Base-by-base conservation (phyloP, 2,888 invertebrate genomes). In the Stegana nigrithorax region DNA sequence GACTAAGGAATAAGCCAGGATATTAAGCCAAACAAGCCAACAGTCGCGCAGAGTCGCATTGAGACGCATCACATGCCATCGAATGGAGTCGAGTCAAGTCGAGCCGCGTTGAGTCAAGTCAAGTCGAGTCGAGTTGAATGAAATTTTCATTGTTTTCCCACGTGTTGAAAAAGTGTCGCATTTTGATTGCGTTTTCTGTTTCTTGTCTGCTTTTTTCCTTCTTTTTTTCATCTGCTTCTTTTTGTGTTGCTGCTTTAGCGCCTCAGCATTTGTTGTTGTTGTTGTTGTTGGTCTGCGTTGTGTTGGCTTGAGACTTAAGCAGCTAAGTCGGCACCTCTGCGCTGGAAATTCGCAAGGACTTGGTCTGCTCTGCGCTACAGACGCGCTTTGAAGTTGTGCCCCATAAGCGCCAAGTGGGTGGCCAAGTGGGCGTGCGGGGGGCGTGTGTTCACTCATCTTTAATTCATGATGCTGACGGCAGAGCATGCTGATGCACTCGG, bases 91-190 rank as follows among this genome's bases (percentile, higher is more conserved):
- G n/a, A n/a, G n/a, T n/a, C 36, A 39, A 32, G 19, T 26, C 53
- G 58, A 62, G 56, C 65, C 66, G 72, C 72, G n/a, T n/a, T n/a
- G n/a, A 73, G 70, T 57, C 62, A 76, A 78, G 74, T 72, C 77
- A 69, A 76, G 66, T 7, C 26, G 14, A 44, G 19, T n/a, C 32
- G 26, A 32, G 25, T 25, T 56, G 69, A 79, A 78, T 75, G 63
- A 78, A 77, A 75, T 59, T 78, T 75, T 78, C 74, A 80, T 76
- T 75, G 72, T 78, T 68, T 69, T 65, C 67, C 65, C 67, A 67
- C 72, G 76, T 76, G 74, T 66, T 73, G 70, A 73, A 69, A 75
- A 80, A 75, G 72, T 73, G 74, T 80, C 78, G 72, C 67, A 75
- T 75, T 80, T 73, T 78, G 76, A 75, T 80, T 72, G 69, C 70